Base-by-base conservation (phyloP, 2,113 vertebrate species). In the Xenotilapia longispinis region DNA sequence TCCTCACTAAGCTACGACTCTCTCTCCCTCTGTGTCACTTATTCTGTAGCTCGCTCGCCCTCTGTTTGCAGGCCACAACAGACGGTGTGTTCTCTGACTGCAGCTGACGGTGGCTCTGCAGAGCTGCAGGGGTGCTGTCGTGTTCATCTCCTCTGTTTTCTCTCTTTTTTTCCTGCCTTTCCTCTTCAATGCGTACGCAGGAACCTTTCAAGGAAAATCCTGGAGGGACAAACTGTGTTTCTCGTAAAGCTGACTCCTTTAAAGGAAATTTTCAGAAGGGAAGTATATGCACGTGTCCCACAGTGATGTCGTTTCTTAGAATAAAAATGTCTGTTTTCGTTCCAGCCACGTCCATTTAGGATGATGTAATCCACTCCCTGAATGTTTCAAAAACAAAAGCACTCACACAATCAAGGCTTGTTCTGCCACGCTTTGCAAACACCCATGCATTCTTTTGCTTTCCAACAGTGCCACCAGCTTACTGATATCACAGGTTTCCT, bases 341-440 rank as follows among this genome's bases (percentile, higher is more conserved):
- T 81, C 53, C n/a, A 42, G 21, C 13, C 28, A 13, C 8, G 47
- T 90, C 92, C 81, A 82, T 78, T 73, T 53, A 13, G n/a, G 87
- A 84, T 93, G 86, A 90, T 88, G 87, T 92, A 86, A 94, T 87
- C 80, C 81, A 75, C 23, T 28, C 42, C 53, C 45, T 31, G 36
- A 6, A 28, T 51, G 80, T 55, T 49, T 83, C 3, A 47, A 82
- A 87, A 83, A 78, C 42, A 81, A 13, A 70, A 23, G 36, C 10
- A 58, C 26, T 23, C 9, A 78, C 8, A 17, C 23, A 60, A 70
- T 31, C 4, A 6, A 6, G 38, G 26, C 21, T 83, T 70, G 70
- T 26, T 84, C 73, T 82, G 53, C 19, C 5, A 23, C 26, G 15
- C 33, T 36, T 14, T 33, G 31, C 70, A 82, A 63, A 88, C 31